These are phyloP conservation scores for Macrostomum cliftonense DNA, from an alignment of 2,888 invertebrate species.

Conservation along the genomic window DNA sequence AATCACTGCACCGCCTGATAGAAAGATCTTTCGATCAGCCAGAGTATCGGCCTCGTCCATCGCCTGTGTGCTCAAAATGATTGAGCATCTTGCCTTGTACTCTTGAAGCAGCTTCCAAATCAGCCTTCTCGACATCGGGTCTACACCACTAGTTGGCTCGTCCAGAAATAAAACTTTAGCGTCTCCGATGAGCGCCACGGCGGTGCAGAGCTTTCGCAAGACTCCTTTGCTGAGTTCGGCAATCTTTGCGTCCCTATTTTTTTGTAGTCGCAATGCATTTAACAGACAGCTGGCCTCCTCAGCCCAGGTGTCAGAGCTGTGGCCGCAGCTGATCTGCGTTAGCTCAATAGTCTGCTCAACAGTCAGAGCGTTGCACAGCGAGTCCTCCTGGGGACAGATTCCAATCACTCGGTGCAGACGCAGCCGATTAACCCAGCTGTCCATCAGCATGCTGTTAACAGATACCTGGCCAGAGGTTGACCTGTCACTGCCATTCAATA, in stretches of 20 bases:
- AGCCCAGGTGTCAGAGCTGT: neutral
- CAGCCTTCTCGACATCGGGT: constrained; percentile 44
- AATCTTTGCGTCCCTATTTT: constrained; percentile 35
- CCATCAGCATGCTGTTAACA: too few relatives aligned
- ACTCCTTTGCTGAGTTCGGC: constrained; percentile 52
- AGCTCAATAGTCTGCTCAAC: constrained; percentile 51
- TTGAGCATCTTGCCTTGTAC: too few relatives aligned
- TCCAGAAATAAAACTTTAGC: constrained; percentile 54
- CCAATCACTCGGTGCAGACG: constrained; percentile 55
- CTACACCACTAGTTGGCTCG: constrained; percentile 51
- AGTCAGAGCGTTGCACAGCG: constrained; percentile 59
- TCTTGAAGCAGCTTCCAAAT: constrained; percentile 39
- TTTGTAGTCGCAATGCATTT: constrained; percentile 29
- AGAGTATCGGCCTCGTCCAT: too few relatives aligned
- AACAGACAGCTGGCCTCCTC: constrained; percentile 15
- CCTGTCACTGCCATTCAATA: too few relatives aligned
- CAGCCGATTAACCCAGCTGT: too few relatives aligned
- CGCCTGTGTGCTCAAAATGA: too few relatives aligned
- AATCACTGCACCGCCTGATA: too few relatives aligned
- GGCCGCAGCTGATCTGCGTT: too few relatives aligned
- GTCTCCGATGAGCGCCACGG: constrained; percentile 55
- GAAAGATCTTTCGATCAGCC: too few relatives aligned
- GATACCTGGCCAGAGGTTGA: too few relatives aligned
- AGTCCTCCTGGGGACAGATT: constrained; percentile 76
- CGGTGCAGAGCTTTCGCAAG: constrained; percentile 57